A percentile compares a stretch with the other conserved stretches of the same genome.
These are phyloP conservation scores for Leptocoma aspasia DNA, from an alignment of 2,113 vertebrate species.

Conservation along the genomic window DNA sequence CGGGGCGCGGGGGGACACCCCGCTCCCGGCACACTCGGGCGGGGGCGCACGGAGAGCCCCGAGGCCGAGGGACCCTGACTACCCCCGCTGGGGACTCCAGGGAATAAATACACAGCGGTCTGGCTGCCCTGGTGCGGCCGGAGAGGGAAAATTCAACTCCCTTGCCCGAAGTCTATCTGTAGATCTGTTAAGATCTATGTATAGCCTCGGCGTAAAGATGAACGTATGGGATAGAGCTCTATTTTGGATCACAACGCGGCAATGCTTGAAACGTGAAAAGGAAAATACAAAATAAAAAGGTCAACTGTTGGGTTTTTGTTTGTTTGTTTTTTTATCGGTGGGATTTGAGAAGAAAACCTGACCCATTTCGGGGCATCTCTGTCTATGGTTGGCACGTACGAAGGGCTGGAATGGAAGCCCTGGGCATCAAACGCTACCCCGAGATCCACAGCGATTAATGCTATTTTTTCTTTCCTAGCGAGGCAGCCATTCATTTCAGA, in stretches of 20 bases:
- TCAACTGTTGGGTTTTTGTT: background rate
- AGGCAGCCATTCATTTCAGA: background rate
- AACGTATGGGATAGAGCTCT: background rate
- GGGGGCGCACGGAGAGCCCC: background rate
- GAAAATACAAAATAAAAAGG: background rate
- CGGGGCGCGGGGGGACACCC: background rate
- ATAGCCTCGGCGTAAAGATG: background rate
- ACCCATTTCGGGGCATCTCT: background rate
- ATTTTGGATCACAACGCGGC: background rate
- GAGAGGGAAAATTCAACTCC: background rate
- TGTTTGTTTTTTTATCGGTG: background rate
- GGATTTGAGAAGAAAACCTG: background rate
- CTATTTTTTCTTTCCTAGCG: background rate
- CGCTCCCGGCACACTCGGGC: background rate
- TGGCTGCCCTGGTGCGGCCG: background rate
- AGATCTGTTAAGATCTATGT: background rate
- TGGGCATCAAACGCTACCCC: background rate
- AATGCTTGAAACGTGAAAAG: background rate
- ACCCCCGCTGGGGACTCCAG: background rate
- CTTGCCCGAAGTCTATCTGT: background rate
- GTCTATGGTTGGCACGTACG: fast-evolving
- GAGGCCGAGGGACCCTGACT: too few relatives aligned
- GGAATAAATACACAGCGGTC: background rate
- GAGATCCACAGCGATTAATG: background rate
- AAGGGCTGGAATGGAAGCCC: background rate